Conservation (phyloP, 2,888 invertebrate species). For the Graphium colonna region DNA sequence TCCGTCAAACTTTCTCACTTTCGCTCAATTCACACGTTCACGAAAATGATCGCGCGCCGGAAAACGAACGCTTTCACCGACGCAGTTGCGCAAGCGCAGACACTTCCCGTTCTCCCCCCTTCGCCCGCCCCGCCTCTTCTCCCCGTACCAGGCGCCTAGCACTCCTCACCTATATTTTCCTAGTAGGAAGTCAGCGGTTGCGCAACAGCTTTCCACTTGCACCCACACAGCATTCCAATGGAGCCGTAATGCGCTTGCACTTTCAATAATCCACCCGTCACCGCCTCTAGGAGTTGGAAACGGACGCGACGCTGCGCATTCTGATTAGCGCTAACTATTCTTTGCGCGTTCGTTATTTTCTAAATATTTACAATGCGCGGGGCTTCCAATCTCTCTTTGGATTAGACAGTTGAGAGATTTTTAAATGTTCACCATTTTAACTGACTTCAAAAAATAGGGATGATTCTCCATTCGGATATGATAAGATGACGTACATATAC, state of each 20-base stretch:
- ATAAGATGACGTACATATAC: too few relatives aligned
- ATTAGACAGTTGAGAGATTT: too few relatives aligned
- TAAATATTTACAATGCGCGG: not conserved
- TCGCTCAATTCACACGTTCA: slow-evolving; percentile 77
- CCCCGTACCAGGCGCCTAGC: slow-evolving; percentile 30
- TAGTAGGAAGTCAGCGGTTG: slow-evolving; percentile 63
- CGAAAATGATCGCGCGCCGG: slow-evolving; percentile 75
- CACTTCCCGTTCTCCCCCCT: slow-evolving; percentile 56
- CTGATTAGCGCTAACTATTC: not conserved
- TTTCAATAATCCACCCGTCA: slow-evolving; percentile 18
- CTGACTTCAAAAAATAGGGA: too few relatives aligned
- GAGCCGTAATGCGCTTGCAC: slow-evolving; percentile 14
- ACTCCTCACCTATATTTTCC: slow-evolving; percentile 73
- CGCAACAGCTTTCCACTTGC: slow-evolving; percentile 62
- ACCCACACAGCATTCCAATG: slow-evolving; percentile 42
- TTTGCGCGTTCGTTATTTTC: not conserved
- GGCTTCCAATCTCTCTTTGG: too few relatives aligned
- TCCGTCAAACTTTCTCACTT: slow-evolving; percentile 70
- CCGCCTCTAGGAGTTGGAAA: slow-evolving; percentile 8
- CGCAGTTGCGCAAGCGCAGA: slow-evolving; percentile 67
- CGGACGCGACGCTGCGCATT: not conserved
- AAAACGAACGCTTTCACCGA: slow-evolving; percentile 69
- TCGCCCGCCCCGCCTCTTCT: slow-evolving; percentile 27
- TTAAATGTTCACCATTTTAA: too few relatives aligned
- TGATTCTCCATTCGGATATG: too few relatives aligned